Evolutionary conservation across 2,888 invertebrate genomes (phyloP).

Genomic region (Drosophila paramelanica): DNA sequence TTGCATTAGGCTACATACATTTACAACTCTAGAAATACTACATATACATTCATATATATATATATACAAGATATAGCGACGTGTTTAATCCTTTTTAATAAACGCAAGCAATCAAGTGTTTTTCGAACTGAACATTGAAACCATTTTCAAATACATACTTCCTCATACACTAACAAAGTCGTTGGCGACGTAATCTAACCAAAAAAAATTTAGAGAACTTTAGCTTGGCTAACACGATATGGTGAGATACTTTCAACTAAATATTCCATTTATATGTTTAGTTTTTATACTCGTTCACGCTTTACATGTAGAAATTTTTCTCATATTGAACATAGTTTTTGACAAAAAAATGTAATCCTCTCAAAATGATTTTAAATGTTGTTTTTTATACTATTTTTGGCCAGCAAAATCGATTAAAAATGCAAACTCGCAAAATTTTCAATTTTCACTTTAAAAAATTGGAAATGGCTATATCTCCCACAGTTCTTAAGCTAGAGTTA

Average conservation of each 20-base stretch:
- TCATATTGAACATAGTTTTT: too few relatives aligned
- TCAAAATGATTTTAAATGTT: too few relatives aligned
- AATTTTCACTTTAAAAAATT: too few relatives aligned
- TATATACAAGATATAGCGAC: slow-evolving; percentile 47
- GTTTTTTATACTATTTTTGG: too few relatives aligned
- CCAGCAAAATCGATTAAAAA: too few relatives aligned
- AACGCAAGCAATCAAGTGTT: slow-evolving; percentile 72
- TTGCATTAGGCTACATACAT: slow-evolving; percentile 57
- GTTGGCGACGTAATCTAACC: slow-evolving; percentile 21
- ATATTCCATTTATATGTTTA: background rate
- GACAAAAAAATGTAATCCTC: too few relatives aligned
- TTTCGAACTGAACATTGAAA: slow-evolving; percentile 54
- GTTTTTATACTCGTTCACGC: slow-evolving; percentile 9
- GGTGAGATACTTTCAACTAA: slow-evolving; percentile 54
- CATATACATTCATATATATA: slow-evolving; percentile 48
- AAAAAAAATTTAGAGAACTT: slow-evolving; percentile 20
- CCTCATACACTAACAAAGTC: slow-evolving; percentile 17
- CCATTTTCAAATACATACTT: slow-evolving; percentile 23
- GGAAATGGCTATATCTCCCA: too few relatives aligned
- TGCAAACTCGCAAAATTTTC: too few relatives aligned
- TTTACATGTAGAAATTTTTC: too few relatives aligned
- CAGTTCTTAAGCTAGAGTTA: too few relatives aligned
- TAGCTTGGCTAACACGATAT: slow-evolving; percentile 51
- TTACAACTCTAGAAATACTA: slow-evolving; percentile 67
- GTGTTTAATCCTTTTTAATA: slow-evolving; percentile 62